Percentiles rank a stretch among this genome's conserved stretches.
Evolutionary conservation across 1,140 invertebrate genomes (phyloP).

Genomic region (Anastatus disparis): DNA sequence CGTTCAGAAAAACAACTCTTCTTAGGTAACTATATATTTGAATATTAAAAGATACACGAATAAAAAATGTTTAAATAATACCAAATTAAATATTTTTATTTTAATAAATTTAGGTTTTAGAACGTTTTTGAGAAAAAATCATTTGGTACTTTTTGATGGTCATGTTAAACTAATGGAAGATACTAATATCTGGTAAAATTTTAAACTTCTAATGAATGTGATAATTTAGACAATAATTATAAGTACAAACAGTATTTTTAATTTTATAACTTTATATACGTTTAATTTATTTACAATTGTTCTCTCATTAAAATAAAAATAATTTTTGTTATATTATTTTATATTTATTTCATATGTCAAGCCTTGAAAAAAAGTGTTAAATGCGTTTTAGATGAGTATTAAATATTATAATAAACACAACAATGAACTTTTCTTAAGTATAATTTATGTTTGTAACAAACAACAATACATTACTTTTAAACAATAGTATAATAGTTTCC

Average conservation of each 20-base stretch:
- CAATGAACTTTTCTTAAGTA: constrained; percentile 3
- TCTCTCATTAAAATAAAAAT: background rate
- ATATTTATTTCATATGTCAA: too few species aligned
- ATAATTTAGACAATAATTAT: constrained; percentile 13
- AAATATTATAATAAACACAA: constrained; percentile 17
- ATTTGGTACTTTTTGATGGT: constrained; percentile 35
- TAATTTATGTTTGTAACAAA: constrained; percentile 36
- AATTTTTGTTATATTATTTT: constrained; percentile 2
- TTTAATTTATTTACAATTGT: constrained; percentile 17
- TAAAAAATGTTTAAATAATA: background rate
- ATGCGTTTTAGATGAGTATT: constrained; percentile 12
- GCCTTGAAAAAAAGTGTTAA: constrained; percentile 20
- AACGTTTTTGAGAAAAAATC: constrained; percentile 54
- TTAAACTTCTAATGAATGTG: background rate
- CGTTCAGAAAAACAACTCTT: constrained; percentile 71
- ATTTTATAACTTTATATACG: constrained; percentile 11
- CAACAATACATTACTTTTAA: constrained; percentile 31
- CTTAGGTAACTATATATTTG: constrained; percentile 60
- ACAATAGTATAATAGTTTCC: constrained; percentile 15
- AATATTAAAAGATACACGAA: background rate
- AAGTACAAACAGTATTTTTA: constrained; percentile 29
- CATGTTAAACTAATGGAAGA: constrained; percentile 16
- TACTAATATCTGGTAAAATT: background rate
- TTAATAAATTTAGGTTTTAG: constrained; percentile 52
- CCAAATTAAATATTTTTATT: background rate